These are phyloP conservation scores for Troides aeacus DNA, from an alignment of 2,888 invertebrate species.

Conservation along the genomic window DNA sequence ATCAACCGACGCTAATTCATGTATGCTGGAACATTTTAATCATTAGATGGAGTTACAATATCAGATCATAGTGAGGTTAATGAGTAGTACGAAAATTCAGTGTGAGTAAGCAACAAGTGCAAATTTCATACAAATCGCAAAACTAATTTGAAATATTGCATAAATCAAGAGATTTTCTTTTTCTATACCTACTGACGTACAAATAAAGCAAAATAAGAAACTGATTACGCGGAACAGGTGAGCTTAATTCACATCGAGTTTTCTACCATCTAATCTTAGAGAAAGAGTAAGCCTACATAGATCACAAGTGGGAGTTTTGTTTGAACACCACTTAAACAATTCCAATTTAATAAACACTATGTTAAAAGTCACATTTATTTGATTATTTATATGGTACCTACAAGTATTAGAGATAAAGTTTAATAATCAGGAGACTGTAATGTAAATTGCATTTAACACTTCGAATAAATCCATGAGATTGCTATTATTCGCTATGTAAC, in stretches of 20 bases:
- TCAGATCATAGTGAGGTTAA: not conserved
- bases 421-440: not conserved
- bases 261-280: too few species aligned
- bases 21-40: not conserved
- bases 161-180: not conserved
- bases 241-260: too few species aligned
- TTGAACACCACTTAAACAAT: too few species aligned
- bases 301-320: too few species aligned
- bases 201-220: too few species aligned
- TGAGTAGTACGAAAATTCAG: not conserved
- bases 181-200: not conserved
- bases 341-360: too few species aligned
- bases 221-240: too few species aligned
- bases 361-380: too few species aligned
- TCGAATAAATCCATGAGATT: constrained; percentile 5
- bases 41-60: not conserved
- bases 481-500: constrained; percentile 20
- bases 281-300: too few species aligned
- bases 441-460: constrained; percentile 17
- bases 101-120: not conserved
- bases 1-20: not conserved
- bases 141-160: not conserved
- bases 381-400: too few species aligned
- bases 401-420: too few species aligned
- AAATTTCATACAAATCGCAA: not conserved